Evolutionary conservation across 1,140 invertebrate species (phyloP), one percentile per base, ranked within the genome.

Genomic region (Leptonema lineaticorne): DNA sequence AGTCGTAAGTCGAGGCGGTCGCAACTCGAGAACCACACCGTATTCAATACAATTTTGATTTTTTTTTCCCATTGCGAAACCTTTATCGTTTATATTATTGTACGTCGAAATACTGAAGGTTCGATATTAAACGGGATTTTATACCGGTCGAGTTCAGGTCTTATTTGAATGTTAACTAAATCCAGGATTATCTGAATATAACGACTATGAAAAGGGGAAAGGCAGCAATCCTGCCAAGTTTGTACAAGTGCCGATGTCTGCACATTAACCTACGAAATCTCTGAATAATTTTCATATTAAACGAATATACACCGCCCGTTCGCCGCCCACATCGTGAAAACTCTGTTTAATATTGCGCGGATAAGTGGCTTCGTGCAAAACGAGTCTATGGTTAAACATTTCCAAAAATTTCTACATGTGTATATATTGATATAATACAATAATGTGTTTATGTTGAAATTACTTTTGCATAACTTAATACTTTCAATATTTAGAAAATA

Each of bases 241-340:
- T 9, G n/a, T n/a, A n/a, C n/a, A n/a, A n/a, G 37, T 41, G 37
- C 37, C 37, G 37, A 16, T 16, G 37, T n/a, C n/a, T n/a, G n/a
- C 11, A 41, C 37, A 41, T 41, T 41, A 41, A 41, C 11, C 37
- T 53, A 53, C 50, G 27, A 53, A 53, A 53, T 24, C 50, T 8
- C 11, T n/a, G 50, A 24, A 53, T 53, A 53, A 53, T 53, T 53
- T 53, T 53, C 50, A 14, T 26, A 53, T 53, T 53, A 26, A 53
- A 53, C 50, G 22, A 53, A 53, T 53, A 9, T 20, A 26, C 20
- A 22, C 20, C 27, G 3, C 7, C 50, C 20, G 20, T 7, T 7
- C 20, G 50, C 8, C n/a, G 3, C 46, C 8, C 50, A 53, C 9
- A 20, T 41, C 37, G 37, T 41, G n/a, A n/a, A n/a, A n/a, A n/a